Evolutionary conservation across 2,797 vertebrate species (phyloP).

Genomic region (Pyrocephalus nanus): DNA sequence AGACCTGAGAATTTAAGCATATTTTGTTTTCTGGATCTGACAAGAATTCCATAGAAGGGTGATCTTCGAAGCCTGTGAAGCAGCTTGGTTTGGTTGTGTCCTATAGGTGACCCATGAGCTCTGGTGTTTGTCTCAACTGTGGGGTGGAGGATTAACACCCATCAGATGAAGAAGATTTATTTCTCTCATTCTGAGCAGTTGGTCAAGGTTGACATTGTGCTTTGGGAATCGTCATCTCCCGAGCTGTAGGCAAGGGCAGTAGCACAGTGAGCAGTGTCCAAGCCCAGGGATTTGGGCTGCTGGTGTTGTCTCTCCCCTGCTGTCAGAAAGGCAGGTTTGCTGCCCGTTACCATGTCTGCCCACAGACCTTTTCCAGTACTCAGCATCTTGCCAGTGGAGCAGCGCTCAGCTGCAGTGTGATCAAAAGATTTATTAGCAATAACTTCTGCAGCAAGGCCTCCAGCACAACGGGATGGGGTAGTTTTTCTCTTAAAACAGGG

Average conservation of each 20-base stretch:
- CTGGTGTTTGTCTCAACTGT: background rate
- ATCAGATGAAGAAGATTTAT: background rate
- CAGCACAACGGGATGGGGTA: background rate
- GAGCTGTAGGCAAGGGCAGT: background rate
- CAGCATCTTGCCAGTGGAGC: background rate
- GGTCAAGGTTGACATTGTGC: background rate
- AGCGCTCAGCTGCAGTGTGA: background rate
- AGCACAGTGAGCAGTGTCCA: fast-evolving
- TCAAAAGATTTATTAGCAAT: background rate
- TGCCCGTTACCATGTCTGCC: background rate
- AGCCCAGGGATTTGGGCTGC: background rate
- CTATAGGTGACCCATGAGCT: background rate
- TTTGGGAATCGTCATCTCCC: background rate
- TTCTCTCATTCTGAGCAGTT: background rate
- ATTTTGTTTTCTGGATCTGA: background rate
- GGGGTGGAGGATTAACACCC: background rate
- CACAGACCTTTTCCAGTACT: background rate
- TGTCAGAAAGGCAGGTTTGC: background rate
- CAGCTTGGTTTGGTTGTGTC: background rate
- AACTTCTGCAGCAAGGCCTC: background rate
- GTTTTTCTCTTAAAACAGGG: background rate
- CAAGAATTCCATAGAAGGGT: background rate
- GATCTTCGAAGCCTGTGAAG: background rate
- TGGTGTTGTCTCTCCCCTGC: background rate
- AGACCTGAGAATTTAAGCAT: background rate